Evolutionary conservation across 2,888 invertebrate genomes (phyloP), one percentile per base, ranked within the genome.

Genomic region (Cecidostiba fungosa): DNA sequence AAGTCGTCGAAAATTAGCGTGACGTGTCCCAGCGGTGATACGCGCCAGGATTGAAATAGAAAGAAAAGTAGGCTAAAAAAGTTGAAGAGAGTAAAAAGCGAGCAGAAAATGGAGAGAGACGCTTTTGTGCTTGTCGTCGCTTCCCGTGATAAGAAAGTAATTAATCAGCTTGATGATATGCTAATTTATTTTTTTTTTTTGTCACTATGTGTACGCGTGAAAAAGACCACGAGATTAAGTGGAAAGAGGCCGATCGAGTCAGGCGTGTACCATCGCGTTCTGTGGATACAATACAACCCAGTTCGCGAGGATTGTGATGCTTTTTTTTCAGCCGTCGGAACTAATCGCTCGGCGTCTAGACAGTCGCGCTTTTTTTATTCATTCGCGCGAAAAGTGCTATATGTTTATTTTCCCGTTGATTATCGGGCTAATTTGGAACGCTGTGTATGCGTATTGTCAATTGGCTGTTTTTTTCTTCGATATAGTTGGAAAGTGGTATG

Each of bases 181-280:
- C 54, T 12, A 0, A 12, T 12, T 43, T 43, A 16, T 6, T 23
- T n/a, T 19, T 8, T 54, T n/a, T 16, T n/a, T n/a, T 54, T 54
- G 14, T n/a, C 50, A 16, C 3, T 36, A 36, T 3, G 0, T 43
- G 12, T 43, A 43, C 8, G 8, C 8, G 10, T 10, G 12, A 10
- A 43, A 10, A 43, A 1, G 1, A 1, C 10, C 47, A 23, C 19
- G 76, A 50, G 23, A 19, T 77, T 29, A 59, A 77, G 76, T 77
- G 32, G 54, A 76, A 76, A 32, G 76, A 54, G 54, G 19, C 54
- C 54, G 76, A 50, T 76, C 29, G 76, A 54, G 76, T 76, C 76
- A 32, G 76, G n/a, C 76, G 54, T n/a, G n/a, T 16, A 19, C 23
- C 47, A 6, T 47, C 8, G 10, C 47, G 47, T 1, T 47, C 4